Conservation (phyloP, 2,888 invertebrate species). For the Scaptomyza flava region DNA sequence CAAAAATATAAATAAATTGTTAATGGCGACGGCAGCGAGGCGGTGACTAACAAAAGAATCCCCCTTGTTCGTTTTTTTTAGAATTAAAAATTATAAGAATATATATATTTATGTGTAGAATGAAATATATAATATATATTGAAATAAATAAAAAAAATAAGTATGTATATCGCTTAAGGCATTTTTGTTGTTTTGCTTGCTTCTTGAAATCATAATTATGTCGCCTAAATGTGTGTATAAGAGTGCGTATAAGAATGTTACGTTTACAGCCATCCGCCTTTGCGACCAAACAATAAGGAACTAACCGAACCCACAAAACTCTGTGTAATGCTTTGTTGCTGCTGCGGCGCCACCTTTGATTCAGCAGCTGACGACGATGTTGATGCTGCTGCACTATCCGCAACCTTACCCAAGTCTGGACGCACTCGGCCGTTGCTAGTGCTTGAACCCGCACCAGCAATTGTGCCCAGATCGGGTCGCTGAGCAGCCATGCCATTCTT, state of each 20-base stretch:
- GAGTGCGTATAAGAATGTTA: constrained; percentile 12
- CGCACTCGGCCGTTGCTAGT: constrained; percentile 65
- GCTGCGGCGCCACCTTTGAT: constrained; percentile 71
- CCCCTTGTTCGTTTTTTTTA: not conserved
- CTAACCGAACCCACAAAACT: constrained; percentile 90
- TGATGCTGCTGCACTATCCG: constrained; percentile 29
- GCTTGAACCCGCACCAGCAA: constrained; percentile 84
- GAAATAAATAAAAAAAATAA: constrained; percentile 37
- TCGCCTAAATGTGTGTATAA: constrained; percentile 3
- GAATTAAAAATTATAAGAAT: constrained; percentile 12
- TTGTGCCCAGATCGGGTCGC: constrained; percentile 87
- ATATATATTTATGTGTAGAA: constrained; percentile 3
- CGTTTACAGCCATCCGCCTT: constrained; percentile 91
- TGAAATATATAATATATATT: constrained; percentile 21
- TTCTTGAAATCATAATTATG: constrained; percentile 46
- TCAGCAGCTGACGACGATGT: too few species aligned
- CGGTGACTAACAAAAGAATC: constrained; percentile 24
- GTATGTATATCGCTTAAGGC: constrained; percentile 25
- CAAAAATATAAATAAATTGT: not conserved
- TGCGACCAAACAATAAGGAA: constrained; percentile 92
- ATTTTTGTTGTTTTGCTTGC: constrained; percentile 8
- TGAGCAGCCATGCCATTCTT: constrained; percentile 85
- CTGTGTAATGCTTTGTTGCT: constrained; percentile 81
- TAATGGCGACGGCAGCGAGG: constrained; percentile 27
- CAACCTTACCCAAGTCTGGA: constrained; percentile 78